Evolutionary conservation across 2,797 vertebrate species (phyloP), one percentile per base, ranked within the genome.

Genomic region (Darevskia nairensis): DNA sequence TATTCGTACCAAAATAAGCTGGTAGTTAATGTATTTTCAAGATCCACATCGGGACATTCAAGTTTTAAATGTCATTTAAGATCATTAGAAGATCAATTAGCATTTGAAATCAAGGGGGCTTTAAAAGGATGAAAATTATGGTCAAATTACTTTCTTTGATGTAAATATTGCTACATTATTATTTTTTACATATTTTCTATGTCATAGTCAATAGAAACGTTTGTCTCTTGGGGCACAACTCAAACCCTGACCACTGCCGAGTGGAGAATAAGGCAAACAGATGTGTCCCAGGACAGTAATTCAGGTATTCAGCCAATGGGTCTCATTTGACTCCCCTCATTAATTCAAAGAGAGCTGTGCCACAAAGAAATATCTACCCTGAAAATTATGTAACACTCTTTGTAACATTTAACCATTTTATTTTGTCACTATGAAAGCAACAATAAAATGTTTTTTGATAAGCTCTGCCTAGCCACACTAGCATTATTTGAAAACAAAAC

Each of bases 281-380:
- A 55, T 55, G 13, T 78, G 2, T 0, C 25, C 19, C n/a, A 82
- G 74, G 55, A 3, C 0, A 0, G 4, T 78, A 75, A 71, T 0
- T 6, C 29, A 39, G 3, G 4, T 21, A 55, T 7, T 8, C 0
- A 3, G 84, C 13, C 8, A 80, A 2, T 1, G 0, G 27, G 25
- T 2, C 27, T 46, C 41, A 15, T 9, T 41, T 64, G 59, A 32
- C 35, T 13, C 71, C 41, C 25, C 25, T 32, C 23, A 0, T 4
- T 61, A 35, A 29, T 69, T 17, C 25, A 80, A 59, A 61, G 13
- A 32, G 13, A 55, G 50, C 25, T 23, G 25, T 81, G 8, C 32
- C 59, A 27, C 15, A n/a, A 59, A 7, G 27, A 79, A 79, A 55
- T 3, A 44, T 29, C 25, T 41, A 27, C n/a, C 15, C 69, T 69